Conservation (phyloP, 1,140 invertebrate genomes). For the Campoletis sonorensis region DNA sequence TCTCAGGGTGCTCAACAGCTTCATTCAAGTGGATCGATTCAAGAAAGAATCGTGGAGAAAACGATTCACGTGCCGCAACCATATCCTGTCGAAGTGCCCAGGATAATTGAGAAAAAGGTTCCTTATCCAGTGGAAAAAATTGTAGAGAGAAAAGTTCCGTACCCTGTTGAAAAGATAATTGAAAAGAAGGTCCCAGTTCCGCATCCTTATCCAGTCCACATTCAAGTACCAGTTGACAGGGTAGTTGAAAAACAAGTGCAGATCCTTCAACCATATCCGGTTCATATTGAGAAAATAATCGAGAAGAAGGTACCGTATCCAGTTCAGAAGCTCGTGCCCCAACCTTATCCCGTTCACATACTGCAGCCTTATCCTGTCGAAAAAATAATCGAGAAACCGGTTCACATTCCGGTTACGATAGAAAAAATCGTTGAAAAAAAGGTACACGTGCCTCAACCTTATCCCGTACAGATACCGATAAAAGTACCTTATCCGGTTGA, state of each 20-base stretch:
- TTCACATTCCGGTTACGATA: slow-evolving; percentile 73
- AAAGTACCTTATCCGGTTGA: slow-evolving; percentile 53
- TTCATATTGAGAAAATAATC: slow-evolving; percentile 76
- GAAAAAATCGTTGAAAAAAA: slow-evolving; percentile 73
- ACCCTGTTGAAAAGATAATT: slow-evolving; percentile 48
- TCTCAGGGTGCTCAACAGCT: slow-evolving; percentile 45
- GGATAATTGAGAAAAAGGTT: slow-evolving; percentile 43
- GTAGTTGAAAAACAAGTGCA: slow-evolving; percentile 54
- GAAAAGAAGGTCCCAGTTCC: slow-evolving; percentile 49
- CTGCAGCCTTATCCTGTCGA: slow-evolving; percentile 77
- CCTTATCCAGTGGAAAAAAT: slow-evolving; percentile 36
- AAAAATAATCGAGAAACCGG: slow-evolving; percentile 76
- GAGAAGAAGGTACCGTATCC: slow-evolving; percentile 68
- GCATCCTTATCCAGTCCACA: slow-evolving; percentile 49
- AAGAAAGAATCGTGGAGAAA: slow-evolving; percentile 54
- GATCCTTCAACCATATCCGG: slow-evolving; percentile 72
- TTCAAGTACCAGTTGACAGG: slow-evolving; percentile 44
- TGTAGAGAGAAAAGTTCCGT: slow-evolving; percentile 38
- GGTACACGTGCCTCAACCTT: slow-evolving; percentile 60
- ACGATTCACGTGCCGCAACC: slow-evolving; percentile 55
- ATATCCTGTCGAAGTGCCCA: slow-evolving; percentile 34
- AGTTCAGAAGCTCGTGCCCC: slow-evolving; percentile 61
- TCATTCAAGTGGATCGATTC: slow-evolving; percentile 9
- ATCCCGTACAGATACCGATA: slow-evolving; percentile 62
- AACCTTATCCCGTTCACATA: slow-evolving; percentile 71